A percentile compares a stretch with the other conserved stretches of the same genome.
phyloP scores from a whole-genome alignment of 2,888 invertebrate genomes.

The Halictus ligatus region DNA sequence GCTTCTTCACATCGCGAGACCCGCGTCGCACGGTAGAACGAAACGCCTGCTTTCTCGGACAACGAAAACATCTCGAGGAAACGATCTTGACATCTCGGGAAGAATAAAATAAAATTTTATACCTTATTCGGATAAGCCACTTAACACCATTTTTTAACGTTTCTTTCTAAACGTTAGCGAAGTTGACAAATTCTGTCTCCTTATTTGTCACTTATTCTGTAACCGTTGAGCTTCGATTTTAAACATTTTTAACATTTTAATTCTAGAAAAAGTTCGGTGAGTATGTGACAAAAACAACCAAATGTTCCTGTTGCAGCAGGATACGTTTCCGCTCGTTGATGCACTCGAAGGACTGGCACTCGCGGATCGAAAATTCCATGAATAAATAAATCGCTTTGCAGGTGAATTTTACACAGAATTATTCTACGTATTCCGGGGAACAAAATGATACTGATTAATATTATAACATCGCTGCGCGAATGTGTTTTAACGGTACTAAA shows the following conservation, averaged over 20 bases:
- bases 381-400: not conserved
- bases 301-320: not conserved
- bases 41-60: not conserved
- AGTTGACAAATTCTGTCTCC: not conserved
- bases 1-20: not conserved
- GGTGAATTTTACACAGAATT: not conserved
- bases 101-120: not conserved
- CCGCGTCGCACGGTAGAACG: not conserved
- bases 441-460: not conserved
- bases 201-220: not conserved
- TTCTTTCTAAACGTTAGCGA: no score
- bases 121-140: no score
- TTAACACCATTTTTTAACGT: no score
- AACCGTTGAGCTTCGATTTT: no score
- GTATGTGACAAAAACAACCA: not conserved
- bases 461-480: not conserved
- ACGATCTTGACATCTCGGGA: not conserved
- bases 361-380: not conserved
- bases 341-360: not conserved
- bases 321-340: not conserved
- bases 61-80: not conserved
- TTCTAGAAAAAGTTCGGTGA: not conserved
- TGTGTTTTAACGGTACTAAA: not conserved
- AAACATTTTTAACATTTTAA: not conserved
- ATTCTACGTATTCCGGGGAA: not conserved